Base-by-base conservation (phyloP, 1,140 invertebrate species). In the Drosophila biarmipes region DNA sequence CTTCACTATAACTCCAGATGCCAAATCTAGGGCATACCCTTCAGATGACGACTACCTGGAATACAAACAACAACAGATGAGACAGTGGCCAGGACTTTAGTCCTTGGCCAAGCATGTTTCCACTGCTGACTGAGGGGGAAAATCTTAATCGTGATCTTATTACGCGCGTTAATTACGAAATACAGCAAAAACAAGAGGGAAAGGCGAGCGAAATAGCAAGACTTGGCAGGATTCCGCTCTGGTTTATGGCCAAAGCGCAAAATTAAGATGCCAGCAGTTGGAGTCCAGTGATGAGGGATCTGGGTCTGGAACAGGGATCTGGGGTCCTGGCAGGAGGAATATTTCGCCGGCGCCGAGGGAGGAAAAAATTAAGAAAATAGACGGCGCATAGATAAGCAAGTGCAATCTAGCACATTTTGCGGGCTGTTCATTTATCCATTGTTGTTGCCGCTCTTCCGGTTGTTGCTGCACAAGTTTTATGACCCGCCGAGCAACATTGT, bases 101-200 rank as follows among this genome's bases (percentile, higher is more conserved):
- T 51, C 29, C 59, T 51, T 62, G 51, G 59, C 42, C 55, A 55
- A 57, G 51, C 45, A 56, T 57, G 29, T 59, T 45, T 37, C 31
- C 58, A 62, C 31, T 40, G 42, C 49, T 21, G 15, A 34, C 21
- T 42, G 34, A 53, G 53, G 64, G 27, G 15, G 19, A 42, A 76
- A 89, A 79, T 73, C 79, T 89, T 82, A 89, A 86, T 86, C 82
- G 84, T 87, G 74, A 87, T 87, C 79, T 89, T 87, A 89, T 87
- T 87, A 87, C 71, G 75, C 62, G 79, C 84, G 78, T 87, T 87
- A 87, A 87, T 87, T 89, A 76, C 84, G 63, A 82, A 82, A 78
- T 71, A 67, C 64, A 54, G 61, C 46, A 63, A 45, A 72, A 64
- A 55, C 56, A 67, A 46, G 40, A 52, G 24, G 37, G 27, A 24